Conservation (phyloP, 1,140 invertebrate genomes). For the Drosophila saltans region DNA sequence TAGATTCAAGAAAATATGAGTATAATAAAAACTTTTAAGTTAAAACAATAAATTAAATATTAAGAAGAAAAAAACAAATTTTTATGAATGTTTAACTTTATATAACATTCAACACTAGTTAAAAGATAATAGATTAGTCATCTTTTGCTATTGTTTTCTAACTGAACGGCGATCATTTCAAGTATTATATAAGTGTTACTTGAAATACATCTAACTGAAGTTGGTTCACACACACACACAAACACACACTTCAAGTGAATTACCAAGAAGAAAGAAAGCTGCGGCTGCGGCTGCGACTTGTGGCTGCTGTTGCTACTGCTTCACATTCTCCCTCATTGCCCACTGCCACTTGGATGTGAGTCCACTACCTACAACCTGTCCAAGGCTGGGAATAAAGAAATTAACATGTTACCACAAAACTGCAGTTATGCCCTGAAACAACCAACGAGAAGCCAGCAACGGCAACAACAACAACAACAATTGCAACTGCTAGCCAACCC, state of each 20-base stretch:
- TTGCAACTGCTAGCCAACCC: constrained; percentile 11
- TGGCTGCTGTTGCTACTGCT: background rate
- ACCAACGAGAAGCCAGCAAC: constrained; percentile 39
- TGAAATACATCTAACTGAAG: background rate
- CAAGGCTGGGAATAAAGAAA: constrained; percentile 68
- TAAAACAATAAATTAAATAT: no score
- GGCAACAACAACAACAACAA: constrained; percentile 26
- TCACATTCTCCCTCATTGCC: constrained; percentile 10
- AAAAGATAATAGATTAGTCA: no score
- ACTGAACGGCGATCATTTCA: background rate
- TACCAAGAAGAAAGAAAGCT: constrained; percentile 12
- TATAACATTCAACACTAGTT: background rate
- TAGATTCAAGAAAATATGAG: no score
- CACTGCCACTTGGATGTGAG: background rate
- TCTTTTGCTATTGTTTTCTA: background rate
- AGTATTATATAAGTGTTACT: background rate
- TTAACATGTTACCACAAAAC: constrained; percentile 77
- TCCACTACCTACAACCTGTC: constrained; percentile 14
- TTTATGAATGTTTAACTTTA: no score
- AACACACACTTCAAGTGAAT: background rate
- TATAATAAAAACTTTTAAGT: no score
- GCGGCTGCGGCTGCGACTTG: background rate
- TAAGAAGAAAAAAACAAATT: no score
- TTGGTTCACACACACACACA: constrained; percentile 3
- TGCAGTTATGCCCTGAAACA: constrained; percentile 71